Base-by-base conservation (phyloP, 2,113 vertebrate species). In the Poeciliopsis retropinna region DNA sequence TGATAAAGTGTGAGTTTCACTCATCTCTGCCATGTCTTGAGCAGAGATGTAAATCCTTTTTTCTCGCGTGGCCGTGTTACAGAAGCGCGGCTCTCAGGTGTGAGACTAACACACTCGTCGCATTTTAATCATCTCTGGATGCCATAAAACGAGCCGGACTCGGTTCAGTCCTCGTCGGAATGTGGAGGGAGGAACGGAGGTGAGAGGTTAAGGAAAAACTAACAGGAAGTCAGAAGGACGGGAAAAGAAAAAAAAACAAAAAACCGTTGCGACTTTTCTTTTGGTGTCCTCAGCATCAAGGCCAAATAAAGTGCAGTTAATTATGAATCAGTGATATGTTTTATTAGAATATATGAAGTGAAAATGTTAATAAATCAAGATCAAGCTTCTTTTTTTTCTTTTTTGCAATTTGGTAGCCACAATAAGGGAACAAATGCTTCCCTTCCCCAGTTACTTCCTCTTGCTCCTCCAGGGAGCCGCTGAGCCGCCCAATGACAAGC, bases 161-260 rank as follows among this genome's bases (percentile, higher is more conserved):
- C 66, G 47, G 64, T 90, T 73, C 88, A 78, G 80, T 85, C 75
- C 79, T 66, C 6, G 72, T 31, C 67, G 78, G 85, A 91, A 91
- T 89, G 85, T 84, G 68, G 83, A 81, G 67, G 54, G 79, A 82
- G 80, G 68, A 73, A 74, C 72, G 30, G 79, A 69, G 81, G 75
- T 75, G 44, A 10, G 74, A 71, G 82, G 81, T 79, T 76, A 87
- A 32, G 73, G 86, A 67, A 29, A 60, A 67, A 62, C 64, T 72
- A 81, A 81, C 79, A 81, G 73, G 79, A 76, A 75, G 54, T 22
- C 13, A 39, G 39, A n/a, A 41, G 62, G 37, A 39, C 54, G 54
- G 68, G 68, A 68, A 72, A 76, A 17, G 31, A 11, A 10, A 28
- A 65, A 30, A 31, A 31, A 31, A 31, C 1, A 7, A 68, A 60